phyloP scores from a whole-genome alignment of 2,888 invertebrate genomes.

The Polydrusus tereticollis region DNA sequence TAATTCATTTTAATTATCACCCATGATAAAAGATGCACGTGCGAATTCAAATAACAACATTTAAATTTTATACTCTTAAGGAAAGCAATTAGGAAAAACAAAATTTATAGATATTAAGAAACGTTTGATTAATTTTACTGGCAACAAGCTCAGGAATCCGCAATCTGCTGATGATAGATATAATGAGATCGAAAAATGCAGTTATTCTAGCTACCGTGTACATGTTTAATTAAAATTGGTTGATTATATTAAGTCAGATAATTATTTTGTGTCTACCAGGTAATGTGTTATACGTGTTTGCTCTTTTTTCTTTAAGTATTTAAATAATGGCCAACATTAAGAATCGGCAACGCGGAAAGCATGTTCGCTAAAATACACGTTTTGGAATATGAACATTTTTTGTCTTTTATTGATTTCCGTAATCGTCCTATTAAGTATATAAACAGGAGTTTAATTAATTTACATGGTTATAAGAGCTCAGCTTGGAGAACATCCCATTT shows the following conservation, averaged over 20 bases:
- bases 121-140: conserved; percentile 26
- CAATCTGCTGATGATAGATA: conserved; percentile 28
- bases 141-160: conserved; percentile 26
- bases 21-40: conserved; percentile 34
- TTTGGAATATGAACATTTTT: not conserved
- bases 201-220: conserved; percentile 20
- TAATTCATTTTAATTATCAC: not conserved
- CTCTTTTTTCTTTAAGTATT: not conserved
- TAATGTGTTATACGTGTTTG: not conserved
- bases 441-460: too few relatives aligned
- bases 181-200: conserved; percentile 18
- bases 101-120: conserved; percentile 19
- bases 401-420: not conserved
- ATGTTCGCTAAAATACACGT: not conserved
- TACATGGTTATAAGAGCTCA: too few relatives aligned
- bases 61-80: conserved; percentile 13
- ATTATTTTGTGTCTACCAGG: conserved; percentile 8
- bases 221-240: conserved; percentile 28
- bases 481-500: too few relatives aligned
- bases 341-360: not conserved
- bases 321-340: not conserved
- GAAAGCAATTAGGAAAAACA: conserved; percentile 29
- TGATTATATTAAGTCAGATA: conserved; percentile 10
- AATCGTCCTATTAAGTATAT: too few relatives aligned
- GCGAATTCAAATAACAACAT: conserved; percentile 26